Base-by-base conservation (phyloP, 37 sponge, comb jelly and placozoan genomes). In the Diacarnus erythraeanus region DNA sequence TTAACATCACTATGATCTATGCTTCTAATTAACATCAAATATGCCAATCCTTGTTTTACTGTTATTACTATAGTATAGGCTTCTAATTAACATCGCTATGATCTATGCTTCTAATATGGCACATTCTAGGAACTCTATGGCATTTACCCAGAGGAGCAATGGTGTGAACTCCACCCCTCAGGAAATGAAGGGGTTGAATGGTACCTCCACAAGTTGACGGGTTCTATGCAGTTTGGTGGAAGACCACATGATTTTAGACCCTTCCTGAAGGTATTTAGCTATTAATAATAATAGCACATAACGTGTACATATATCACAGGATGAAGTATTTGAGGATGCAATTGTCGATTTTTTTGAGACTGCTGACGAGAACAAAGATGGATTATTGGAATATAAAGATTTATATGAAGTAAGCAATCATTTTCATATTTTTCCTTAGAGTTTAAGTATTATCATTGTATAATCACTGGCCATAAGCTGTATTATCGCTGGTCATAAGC, bases 301-400 rank as follows among this genome's bases (percentile, higher is more conserved):
- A 23, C n/a, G 15, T 64, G 65, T 64, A 8, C 25, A 64, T 68
- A 6, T 68, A 27, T 40, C 42, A 61, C 38, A 92, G 92, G 94
- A 94, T 68, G 88, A 94, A 33, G 71, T 84, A 35, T 94, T 94
- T 94, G 90, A 87, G 57, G 91, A 94, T 26, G 69, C 88, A 26
- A 79, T 94, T 60, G 78, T 90, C 31, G 91, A 90, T 54, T 80
- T 90, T 54, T 94, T 94, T 76, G 76, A 84, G 36, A 73, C 79
- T 70, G 87, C 90, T 69, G 96, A 92, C 69, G 35, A 56, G 6
- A 56, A 89, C 41, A 57, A 78, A 44, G 90, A 95, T 71, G 87
- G 87, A 17, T 35, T 83, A 8, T 42, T 92, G 0, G 87, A 95
- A 41, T 59, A 79, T 6, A 80, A 88, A 42, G 90, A 89, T 15